These are phyloP conservation scores for Oryzias melastigma DNA, from an alignment of 2,113 vertebrate species.

Conservation along the genomic window DNA sequence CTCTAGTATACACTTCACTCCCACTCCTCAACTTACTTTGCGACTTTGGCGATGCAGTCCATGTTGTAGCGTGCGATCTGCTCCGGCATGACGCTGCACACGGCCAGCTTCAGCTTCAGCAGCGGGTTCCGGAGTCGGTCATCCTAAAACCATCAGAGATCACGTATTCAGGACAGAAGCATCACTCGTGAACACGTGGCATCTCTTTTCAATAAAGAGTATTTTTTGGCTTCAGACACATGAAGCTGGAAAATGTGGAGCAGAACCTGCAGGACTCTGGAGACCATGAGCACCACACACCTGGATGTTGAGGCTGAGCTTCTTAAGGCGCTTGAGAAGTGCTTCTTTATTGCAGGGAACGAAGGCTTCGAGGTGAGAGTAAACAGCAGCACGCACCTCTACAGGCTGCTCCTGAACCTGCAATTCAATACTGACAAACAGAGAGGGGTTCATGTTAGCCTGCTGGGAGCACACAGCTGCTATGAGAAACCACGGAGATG, in stretches of 20 bases:
- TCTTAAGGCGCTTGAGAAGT: conserved; percentile 96
- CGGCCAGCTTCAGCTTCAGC: conserved; percentile 93
- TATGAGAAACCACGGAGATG: background rate
- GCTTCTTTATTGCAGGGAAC: conserved; percentile 97
- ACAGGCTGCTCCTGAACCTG: conserved; percentile 91
- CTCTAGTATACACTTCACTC: too few relatives aligned
- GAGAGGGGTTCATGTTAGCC: background rate
- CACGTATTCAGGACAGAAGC: background rate
- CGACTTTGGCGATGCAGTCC: conserved; percentile 95
- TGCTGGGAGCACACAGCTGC: background rate
- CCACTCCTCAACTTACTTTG: conserved; percentile 74
- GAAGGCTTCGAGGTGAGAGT: conserved; percentile 94
- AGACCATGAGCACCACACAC: conserved; percentile 58
- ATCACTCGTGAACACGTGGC: background rate
- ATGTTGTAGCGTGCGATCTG: conserved; percentile 95
- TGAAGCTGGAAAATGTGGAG: background rate
- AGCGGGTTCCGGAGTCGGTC: conserved; percentile 90
- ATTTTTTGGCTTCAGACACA: background rate
- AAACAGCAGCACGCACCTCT: conserved; percentile 83
- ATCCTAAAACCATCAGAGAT: conserved; percentile 75
- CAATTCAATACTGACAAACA: conserved; percentile 86
- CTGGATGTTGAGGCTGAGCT: conserved; percentile 96
- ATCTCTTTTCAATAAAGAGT: background rate
- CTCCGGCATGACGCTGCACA: conserved; percentile 94
- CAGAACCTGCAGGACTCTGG: background rate